Conservation (phyloP, 2,888 invertebrate genomes). For the Gastracanthus pulcherrimus region DNA sequence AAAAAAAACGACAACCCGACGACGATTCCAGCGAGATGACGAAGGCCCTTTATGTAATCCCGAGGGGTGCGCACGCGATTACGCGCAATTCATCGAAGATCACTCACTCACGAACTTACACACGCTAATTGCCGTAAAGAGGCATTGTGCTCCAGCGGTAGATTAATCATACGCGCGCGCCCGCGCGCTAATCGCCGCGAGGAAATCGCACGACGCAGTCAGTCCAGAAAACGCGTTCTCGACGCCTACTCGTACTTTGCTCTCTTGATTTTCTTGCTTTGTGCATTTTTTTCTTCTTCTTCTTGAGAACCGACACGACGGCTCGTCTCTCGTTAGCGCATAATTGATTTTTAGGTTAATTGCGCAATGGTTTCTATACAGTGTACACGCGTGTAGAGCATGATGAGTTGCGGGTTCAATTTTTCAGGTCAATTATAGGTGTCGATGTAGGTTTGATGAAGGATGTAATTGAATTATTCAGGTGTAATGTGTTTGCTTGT, state of each 20-base stretch:
- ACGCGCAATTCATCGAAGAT: conserved; percentile 6
- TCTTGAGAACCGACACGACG: too few relatives aligned
- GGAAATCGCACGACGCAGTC: not conserved
- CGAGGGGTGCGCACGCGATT: conserved; percentile 23
- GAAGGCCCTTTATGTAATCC: conserved; percentile 36
- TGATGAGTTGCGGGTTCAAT: too few relatives aligned
- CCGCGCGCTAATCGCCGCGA: not conserved
- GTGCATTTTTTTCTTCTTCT: too few relatives aligned
- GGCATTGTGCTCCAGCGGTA: too few relatives aligned
- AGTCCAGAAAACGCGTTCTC: conserved; percentile 12
- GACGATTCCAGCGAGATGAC: not conserved
- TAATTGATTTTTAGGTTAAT: conserved; percentile 30
- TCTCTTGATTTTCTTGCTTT: too few relatives aligned
- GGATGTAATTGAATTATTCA: not conserved
- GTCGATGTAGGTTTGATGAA: not conserved
- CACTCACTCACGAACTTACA: not conserved
- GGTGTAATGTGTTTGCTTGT: too few relatives aligned
- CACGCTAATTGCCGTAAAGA: not conserved
- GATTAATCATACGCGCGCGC: not conserved
- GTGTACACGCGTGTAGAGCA: not conserved
- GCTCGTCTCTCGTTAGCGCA: conserved; percentile 28
- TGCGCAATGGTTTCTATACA: not conserved
- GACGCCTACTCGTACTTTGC: not conserved
- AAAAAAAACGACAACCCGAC: too few relatives aligned
- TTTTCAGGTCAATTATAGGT: not conserved